Base-by-base conservation (phyloP, 1,140 invertebrate species). In the Rhagoletis pomonella region DNA sequence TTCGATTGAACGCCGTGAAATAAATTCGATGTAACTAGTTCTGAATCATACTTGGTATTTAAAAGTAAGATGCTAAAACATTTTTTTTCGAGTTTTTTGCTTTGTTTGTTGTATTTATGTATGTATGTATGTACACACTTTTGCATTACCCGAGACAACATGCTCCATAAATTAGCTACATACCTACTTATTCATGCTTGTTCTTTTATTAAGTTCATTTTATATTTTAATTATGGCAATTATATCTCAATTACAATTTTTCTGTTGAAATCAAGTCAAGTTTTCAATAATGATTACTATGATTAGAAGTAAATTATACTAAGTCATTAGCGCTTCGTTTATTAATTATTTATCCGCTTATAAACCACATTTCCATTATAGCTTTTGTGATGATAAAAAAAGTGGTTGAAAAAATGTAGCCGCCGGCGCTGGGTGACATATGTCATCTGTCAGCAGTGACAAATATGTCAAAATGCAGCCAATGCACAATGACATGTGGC, bases 391-490 rank as follows among this genome's bases (percentile, higher is more conserved):
- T n/a, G 4, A 58, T 55, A 42, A 81, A 73, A 73, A 73, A 73
- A 47, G 42, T 73, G 69, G 14, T n/a, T 17, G 60, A 62, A 81
- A 81, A 85, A 62, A 60, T 85, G 10, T 85, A 39, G 84, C 84
- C 42, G 17, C 19, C 14, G 59, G 59, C 44, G 69, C 69, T 47
- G 29, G 9, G 5, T 85, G 84, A 85, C 84, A 85, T 85, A 85
- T 85, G 84, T 85, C 84, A 85, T 12, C 84, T 85, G 84, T 85
- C 84, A 59, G 39, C 60, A 85, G 62, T 55, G 84, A 85, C 84
- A 85, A 85, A 85, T 85, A 58, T 62, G 58, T 85, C 84, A 85
- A 62, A 85, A 29, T 85, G 59, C 55, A 60, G 62, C 50, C 42
- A 60, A 85, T 85, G n/a, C 84, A 42, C 39, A 85, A 55, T 19